A percentile compares a stretch with the other conserved stretches of the same genome.
phyloP scores from a whole-genome alignment of 2,797 vertebrate genomes.

The Lemur catta region DNA sequence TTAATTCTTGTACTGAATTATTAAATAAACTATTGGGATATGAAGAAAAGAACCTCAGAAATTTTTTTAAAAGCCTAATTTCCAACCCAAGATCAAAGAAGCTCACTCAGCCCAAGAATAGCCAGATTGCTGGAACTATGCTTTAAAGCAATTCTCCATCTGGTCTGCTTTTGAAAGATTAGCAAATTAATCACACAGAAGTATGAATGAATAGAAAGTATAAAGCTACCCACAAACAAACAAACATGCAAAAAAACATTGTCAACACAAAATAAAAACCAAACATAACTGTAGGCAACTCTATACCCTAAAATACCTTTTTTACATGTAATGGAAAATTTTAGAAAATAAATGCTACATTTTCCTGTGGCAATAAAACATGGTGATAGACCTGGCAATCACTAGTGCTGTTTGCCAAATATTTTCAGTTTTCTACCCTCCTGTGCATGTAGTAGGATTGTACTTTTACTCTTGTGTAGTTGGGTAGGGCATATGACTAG shows the following conservation, averaged over 20 bases:
- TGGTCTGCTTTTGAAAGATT: slow-evolving; percentile 58
- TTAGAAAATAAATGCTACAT: neutral
- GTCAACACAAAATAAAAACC: neutral
- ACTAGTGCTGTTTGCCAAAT: neutral
- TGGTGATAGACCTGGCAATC: neutral
- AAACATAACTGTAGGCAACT: neutral
- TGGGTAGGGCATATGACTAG: neutral
- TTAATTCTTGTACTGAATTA: neutral
- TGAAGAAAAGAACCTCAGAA: neutral
- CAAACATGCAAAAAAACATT: neutral
- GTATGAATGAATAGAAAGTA: neutral
- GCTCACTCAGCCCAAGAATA: slow-evolving; percentile 36
- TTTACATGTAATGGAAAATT: neutral
- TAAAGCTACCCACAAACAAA: neutral
- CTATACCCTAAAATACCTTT: neutral
- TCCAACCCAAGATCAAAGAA: slow-evolving; percentile 37
- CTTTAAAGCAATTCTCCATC: slow-evolving; percentile 56
- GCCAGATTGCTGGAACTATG: slow-evolving; percentile 1
- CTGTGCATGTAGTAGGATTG: neutral
- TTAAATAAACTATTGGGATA: slow-evolving; percentile 27
- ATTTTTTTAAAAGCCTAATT: neutral
- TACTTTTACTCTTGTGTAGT: neutral
- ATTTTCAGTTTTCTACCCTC: neutral
- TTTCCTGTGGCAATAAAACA: neutral
- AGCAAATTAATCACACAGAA: slow-evolving; percentile 51